Base-by-base conservation (phyloP, 2,113 vertebrate genomes). In the Upupa epops region DNA sequence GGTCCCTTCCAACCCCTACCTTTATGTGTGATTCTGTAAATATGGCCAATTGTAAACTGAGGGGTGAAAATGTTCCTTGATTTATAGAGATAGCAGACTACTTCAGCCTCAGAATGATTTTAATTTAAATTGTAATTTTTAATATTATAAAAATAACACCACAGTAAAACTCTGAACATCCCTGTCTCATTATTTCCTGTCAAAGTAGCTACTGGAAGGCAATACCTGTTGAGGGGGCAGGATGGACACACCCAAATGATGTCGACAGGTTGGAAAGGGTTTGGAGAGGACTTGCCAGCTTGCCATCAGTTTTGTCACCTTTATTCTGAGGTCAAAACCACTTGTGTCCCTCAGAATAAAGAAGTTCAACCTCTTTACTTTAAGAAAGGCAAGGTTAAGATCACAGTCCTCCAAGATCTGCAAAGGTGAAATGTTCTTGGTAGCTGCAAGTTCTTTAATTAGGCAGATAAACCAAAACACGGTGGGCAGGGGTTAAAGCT, bases 151-250 rank as follows among this genome's bases (percentile, higher is more conserved):
- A 81, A 79, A 54, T 45, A 46, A 77, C 9, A 7, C n/a, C n/a
- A n/a, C n/a, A n/a, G n/a, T n/a, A n/a, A n/a, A n/a, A n/a, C n/a
- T n/a, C n/a, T n/a, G n/a, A n/a, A n/a, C n/a, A n/a, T n/a, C n/a
- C n/a, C n/a, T n/a, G n/a, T n/a, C n/a, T n/a, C n/a, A n/a, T n/a
- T n/a, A n/a, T n/a, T n/a, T n/a, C n/a, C n/a, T n/a, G n/a, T 64
- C 28, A 32, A 46, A 54, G 28, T 46, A 58, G 58, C 36, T 34
- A 34, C 28, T 63, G 59, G n/a, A 66, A 86, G 34, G 63, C 29
- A 36, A 14, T 9, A 63, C 18, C 18, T 0, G 0, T 66, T 45
- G 18, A 4, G 20, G 24, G n/a, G 16, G 18, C 0, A 0, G 28
- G 10, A 45, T n/a, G 6, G 13, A 17, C 55, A 48, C n/a, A 36